These are phyloP conservation scores for Grallaria varia DNA, from an alignment of 2,113 vertebrate species.

Conservation along the genomic window DNA sequence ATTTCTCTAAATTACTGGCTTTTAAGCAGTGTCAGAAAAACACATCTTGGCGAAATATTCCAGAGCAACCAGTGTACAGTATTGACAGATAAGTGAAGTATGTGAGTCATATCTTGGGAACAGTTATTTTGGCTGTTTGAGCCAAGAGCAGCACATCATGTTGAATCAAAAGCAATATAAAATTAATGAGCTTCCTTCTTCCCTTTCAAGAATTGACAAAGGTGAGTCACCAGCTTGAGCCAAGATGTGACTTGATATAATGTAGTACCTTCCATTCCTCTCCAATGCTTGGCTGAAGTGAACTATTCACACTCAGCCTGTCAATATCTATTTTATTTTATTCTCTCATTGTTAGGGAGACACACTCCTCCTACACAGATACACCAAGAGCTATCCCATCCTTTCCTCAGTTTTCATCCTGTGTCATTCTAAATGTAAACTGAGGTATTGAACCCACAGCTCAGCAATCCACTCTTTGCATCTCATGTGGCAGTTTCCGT, in stretches of 20 bases:
- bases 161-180: not conserved
- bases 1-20: not conserved
- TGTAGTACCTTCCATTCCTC: not conserved
- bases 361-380: fast-evolving
- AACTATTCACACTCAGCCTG: not conserved
- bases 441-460: not conserved
- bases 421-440: not conserved
- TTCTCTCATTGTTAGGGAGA: not conserved
- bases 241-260: not conserved
- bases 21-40: not conserved
- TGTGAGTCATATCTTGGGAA: not conserved
- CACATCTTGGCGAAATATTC: not conserved
- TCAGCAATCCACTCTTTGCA: not conserved
- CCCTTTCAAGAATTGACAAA: not conserved
- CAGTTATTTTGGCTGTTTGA: not conserved
- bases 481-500: not conserved
- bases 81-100: not conserved
- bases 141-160: not conserved
- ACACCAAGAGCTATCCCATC: not conserved
- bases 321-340: not conserved
- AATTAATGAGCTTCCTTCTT: not conserved
- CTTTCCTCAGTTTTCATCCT: not conserved
- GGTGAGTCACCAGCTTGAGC: not conserved
- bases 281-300: not conserved
- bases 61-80: not conserved